These are phyloP conservation scores for Allobates femoralis DNA, from an alignment of 2,797 vertebrate genomes.

Conservation along the genomic window DNA sequence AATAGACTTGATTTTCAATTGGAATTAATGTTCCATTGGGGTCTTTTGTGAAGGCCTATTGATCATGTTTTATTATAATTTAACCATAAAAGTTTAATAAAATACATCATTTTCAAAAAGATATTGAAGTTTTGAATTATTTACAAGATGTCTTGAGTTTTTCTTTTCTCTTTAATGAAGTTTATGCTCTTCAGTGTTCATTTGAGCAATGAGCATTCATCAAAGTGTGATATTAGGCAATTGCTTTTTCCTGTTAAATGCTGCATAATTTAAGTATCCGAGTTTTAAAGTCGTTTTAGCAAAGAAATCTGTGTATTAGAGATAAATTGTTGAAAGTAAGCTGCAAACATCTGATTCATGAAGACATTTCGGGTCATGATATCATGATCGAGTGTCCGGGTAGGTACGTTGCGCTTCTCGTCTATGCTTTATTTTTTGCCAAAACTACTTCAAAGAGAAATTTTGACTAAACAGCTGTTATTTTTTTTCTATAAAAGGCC, in stretches of 20 bases:
- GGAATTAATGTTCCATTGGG: background rate
- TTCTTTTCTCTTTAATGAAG: background rate
- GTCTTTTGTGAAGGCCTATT: background rate
- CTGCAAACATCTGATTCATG: background rate
- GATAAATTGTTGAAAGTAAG: background rate
- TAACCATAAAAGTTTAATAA: background rate
- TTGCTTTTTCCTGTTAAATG: background rate
- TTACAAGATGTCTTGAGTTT: background rate
- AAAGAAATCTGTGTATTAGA: background rate
- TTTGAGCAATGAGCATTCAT: constrained; percentile 3
- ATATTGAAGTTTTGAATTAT: background rate
- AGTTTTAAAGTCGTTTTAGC: background rate
- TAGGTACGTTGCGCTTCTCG: background rate
- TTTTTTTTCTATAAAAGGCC: background rate
- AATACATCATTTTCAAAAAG: background rate
- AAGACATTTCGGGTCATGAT: background rate
- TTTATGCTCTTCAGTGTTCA: background rate
- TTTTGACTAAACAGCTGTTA: background rate
- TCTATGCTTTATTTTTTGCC: background rate
- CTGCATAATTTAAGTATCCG: background rate
- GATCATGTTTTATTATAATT: background rate
- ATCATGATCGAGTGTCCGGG: background rate
- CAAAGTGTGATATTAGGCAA: background rate
- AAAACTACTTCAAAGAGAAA: background rate
- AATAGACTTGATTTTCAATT: too few species aligned